A percentile compares a stretch with the other conserved stretches of the same genome.
Evolutionary conservation across 2,888 invertebrate species (phyloP).

Genomic region (Eristalinus aeneus): DNA sequence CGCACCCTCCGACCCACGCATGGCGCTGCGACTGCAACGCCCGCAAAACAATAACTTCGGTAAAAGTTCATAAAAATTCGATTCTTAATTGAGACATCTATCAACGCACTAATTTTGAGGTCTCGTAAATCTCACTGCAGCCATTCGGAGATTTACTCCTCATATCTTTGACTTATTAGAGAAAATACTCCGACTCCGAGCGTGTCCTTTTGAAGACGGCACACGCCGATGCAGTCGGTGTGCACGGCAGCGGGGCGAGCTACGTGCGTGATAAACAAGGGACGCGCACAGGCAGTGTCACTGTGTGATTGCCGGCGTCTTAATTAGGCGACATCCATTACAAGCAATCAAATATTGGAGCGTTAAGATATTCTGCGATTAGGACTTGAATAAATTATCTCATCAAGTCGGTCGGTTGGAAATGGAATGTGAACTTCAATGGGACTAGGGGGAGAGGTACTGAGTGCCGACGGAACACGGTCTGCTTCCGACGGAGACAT

Average conservation of each 20-base stretch:
- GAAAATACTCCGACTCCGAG: constrained; percentile 38
- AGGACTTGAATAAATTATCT: constrained; percentile 58
- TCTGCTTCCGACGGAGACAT: constrained; percentile 17
- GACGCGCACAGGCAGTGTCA: constrained; percentile 29
- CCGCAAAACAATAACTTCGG: constrained; percentile 48
- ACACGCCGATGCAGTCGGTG: no score
- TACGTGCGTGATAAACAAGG: neutral
- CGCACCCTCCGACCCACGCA: neutral
- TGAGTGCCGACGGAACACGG: neutral
- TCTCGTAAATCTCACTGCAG: constrained; percentile 48
- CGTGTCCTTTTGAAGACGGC: no score
- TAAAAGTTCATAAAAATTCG: constrained; percentile 49
- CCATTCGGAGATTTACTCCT: constrained; percentile 42
- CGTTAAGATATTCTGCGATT: constrained; percentile 58
- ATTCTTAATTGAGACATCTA: constrained; percentile 61
- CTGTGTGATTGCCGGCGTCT: constrained; percentile 28
- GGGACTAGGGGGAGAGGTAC: constrained; percentile 18
- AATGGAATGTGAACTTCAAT: constrained; percentile 41
- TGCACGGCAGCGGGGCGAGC: neutral
- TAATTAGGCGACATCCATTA: constrained; percentile 36
- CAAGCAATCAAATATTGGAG: constrained; percentile 57
- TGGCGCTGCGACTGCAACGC: constrained; percentile 8
- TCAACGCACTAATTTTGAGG: constrained; percentile 59
- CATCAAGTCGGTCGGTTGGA: constrained; percentile 32
- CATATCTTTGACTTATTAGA: constrained; percentile 60